These are phyloP conservation scores for Lasioglossum malachurum DNA, from an alignment of 2,888 invertebrate species.

Conservation along the genomic window DNA sequence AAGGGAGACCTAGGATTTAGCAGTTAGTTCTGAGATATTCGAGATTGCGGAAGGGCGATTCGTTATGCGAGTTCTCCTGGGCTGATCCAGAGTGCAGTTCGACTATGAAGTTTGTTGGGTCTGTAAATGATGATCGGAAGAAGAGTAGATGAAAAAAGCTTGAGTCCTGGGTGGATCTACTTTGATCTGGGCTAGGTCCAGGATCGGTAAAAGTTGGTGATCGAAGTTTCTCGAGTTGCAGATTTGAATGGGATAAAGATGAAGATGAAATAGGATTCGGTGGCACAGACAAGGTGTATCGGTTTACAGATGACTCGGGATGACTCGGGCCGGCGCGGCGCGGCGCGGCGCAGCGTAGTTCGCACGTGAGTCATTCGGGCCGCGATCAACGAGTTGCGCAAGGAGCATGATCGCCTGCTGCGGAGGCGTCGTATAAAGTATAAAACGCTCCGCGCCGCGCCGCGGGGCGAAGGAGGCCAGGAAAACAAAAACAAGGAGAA, in stretches of 20 bases:
- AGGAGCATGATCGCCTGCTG: slow-evolving; percentile 48
- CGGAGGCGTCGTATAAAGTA: slow-evolving; percentile 61
- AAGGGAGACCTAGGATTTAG: neutral
- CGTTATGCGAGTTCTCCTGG: neutral
- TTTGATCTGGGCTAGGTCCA: neutral
- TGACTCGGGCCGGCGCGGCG: slow-evolving; percentile 43
- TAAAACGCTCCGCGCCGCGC: slow-evolving; percentile 31
- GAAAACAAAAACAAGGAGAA: slow-evolving; percentile 56
- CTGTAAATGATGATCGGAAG: neutral
- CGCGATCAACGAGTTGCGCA: slow-evolving; percentile 64
- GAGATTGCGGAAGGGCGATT: neutral
- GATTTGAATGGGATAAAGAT: neutral
- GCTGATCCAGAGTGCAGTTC: neutral
- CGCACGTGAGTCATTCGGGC: slow-evolving; percentile 63
- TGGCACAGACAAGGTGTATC: slow-evolving; percentile 42
- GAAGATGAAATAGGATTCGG: neutral
- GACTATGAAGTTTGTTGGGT: neutral
- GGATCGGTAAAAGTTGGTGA: neutral
- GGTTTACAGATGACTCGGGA: slow-evolving; percentile 51
- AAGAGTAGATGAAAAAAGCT: neutral
- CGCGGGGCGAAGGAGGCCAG: slow-evolving; percentile 27
- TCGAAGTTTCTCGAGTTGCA: neutral
- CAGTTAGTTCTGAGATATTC: neutral
- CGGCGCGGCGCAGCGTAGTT: slow-evolving; percentile 43
- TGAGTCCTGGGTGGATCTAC: neutral